A percentile compares a stretch with the other conserved stretches of the same genome.
These are phyloP conservation scores for Zapornia atra DNA, from an alignment of 2,113 vertebrate species.

Conservation along the genomic window DNA sequence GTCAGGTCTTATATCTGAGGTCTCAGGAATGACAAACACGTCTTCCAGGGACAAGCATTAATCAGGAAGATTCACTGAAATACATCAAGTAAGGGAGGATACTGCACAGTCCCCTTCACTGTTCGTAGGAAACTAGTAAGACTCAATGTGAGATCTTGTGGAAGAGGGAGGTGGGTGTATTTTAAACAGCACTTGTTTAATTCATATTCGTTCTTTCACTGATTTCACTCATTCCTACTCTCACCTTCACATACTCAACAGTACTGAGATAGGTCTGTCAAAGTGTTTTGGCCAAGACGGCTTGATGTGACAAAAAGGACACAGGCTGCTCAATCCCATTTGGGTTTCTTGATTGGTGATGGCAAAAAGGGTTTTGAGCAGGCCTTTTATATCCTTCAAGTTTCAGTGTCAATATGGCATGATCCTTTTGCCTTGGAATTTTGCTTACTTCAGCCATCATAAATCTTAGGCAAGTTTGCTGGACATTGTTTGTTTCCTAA, in stretches of 20 bases:
- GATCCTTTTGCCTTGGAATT: not conserved
- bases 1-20: not conserved
- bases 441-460: not conserved
- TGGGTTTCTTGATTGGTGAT: not conserved
- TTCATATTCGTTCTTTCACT: not conserved
- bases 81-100: not conserved
- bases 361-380: not conserved
- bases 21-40: not conserved
- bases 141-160: not conserved
- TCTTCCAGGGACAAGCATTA: not conserved
- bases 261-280: not conserved
- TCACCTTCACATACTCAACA: not conserved
- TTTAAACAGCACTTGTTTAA: not conserved
- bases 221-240: not conserved
- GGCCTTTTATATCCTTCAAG: not conserved
- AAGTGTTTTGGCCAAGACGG: not conserved
- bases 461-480: not conserved
- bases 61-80: not conserved
- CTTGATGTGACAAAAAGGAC: not conserved
- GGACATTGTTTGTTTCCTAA: not conserved
- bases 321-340: not conserved
- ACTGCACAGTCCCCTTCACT: not conserved
- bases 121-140: not conserved
- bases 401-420: not conserved
- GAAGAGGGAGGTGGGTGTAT: not conserved